phyloP scores from a whole-genome alignment of 2,113 vertebrate species.

The Oncorhynchus clarkii region DNA sequence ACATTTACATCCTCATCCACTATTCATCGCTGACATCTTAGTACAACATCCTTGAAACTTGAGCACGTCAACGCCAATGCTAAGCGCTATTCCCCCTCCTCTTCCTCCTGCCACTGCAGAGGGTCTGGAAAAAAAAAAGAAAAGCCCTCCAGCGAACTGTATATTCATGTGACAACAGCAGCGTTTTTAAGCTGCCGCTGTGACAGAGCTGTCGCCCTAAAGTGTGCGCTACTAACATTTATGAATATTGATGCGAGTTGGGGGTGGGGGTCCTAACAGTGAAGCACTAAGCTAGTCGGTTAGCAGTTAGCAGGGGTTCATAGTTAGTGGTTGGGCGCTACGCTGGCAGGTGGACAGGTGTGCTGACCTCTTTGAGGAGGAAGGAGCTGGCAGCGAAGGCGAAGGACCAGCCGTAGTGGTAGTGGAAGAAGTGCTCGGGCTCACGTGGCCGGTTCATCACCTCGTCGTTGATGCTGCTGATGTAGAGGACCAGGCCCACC shows the following conservation, averaged over 20 bases:
- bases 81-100: background rate
- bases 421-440: constrained; percentile 89
- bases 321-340: background rate
- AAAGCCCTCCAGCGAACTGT: background rate
- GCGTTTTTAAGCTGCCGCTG: constrained; percentile 1
- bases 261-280: background rate
- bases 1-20: constrained; percentile 40
- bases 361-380: constrained; percentile 87
- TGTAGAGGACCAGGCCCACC: constrained; percentile 90
- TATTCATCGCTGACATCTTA: constrained; percentile 43
- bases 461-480: constrained; percentile 93
- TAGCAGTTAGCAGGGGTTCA: background rate
- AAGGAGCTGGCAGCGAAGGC: constrained; percentile 91
- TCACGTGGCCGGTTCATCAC: constrained; percentile 92
- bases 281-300: background rate
- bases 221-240: constrained; percentile 8
- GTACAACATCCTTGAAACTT: constrained; percentile 22
- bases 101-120: background rate
- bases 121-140: background rate
- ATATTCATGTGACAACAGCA: constrained; percentile 4
- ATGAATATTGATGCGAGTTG: background rate
- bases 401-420: constrained; percentile 93
- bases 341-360: background rate
- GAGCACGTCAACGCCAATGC: background rate
- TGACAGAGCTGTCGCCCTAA: background rate